Conservation (phyloP, 2,888 invertebrate genomes). For the Bruchidius siliquastri region DNA sequence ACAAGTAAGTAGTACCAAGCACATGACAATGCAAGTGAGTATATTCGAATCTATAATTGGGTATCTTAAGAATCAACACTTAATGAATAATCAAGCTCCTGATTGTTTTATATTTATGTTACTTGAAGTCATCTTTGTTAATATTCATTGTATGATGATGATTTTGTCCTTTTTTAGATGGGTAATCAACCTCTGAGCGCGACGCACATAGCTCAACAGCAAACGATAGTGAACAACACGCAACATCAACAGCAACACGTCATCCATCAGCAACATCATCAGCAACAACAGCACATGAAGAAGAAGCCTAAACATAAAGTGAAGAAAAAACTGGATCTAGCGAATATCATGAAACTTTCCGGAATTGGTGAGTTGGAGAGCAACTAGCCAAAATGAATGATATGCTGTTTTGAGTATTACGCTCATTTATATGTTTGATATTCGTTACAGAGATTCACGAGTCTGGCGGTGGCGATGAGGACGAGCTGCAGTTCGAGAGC, state of each 20-base stretch:
- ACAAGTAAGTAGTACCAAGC: slow-evolving; percentile 24
- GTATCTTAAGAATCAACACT: too few relatives aligned
- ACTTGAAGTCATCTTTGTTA: too few relatives aligned
- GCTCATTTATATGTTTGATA: too few relatives aligned
- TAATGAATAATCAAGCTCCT: too few relatives aligned
- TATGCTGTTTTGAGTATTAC: not conserved
- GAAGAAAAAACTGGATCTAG: slow-evolving; percentile 62
- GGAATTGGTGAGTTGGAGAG: slow-evolving; percentile 58
- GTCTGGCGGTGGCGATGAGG: slow-evolving; percentile 54
- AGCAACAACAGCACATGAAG: slow-evolving; percentile 35
- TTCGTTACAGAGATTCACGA: slow-evolving; percentile 36
- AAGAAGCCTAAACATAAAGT: slow-evolving; percentile 44
- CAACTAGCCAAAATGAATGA: too few relatives aligned
- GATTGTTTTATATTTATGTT: too few relatives aligned
- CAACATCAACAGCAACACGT: slow-evolving; percentile 23
- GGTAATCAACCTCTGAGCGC: slow-evolving; percentile 30
- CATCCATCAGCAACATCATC: slow-evolving; percentile 18
- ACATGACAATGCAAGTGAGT: not conserved
- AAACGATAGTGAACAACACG: slow-evolving; percentile 26
- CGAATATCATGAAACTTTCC: slow-evolving; percentile 70
- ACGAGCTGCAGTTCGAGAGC: slow-evolving; percentile 53
- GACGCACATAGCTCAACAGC: slow-evolving; percentile 28
- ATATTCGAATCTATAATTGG: not conserved
- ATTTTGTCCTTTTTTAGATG: slow-evolving; percentile 20
- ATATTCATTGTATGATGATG: too few relatives aligned